Percentiles rank a stretch among this genome's conserved stretches.
Conservation (phyloP, 2,888 invertebrate species). For the Buathra laborator region DNA sequence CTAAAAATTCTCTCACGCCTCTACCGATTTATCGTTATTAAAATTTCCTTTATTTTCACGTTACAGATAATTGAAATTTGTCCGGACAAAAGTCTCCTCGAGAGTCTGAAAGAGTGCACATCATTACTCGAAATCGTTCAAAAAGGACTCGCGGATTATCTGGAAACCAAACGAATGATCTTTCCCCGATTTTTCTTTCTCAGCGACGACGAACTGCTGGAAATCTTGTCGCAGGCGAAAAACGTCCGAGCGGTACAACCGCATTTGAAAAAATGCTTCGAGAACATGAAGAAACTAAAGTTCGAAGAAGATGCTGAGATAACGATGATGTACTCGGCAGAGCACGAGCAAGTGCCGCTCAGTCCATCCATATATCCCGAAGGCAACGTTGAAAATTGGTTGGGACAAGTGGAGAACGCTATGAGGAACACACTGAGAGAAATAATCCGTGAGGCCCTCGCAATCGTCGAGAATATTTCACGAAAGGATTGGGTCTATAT, state of each 20-base stretch:
- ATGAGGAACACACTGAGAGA: slow-evolving; percentile 88
- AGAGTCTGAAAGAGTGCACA: slow-evolving; percentile 90
- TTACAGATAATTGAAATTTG: slow-evolving; percentile 88
- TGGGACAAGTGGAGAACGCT: slow-evolving; percentile 89
- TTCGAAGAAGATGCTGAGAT: slow-evolving; percentile 91
- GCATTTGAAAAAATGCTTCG: slow-evolving; percentile 94
- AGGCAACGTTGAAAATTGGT: slow-evolving; percentile 92
- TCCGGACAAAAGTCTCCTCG: slow-evolving; percentile 89
- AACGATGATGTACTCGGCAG: slow-evolving; percentile 91
- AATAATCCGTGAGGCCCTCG: slow-evolving; percentile 84
- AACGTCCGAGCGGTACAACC: slow-evolving; percentile 93
- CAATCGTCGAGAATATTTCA: slow-evolving; percentile 83
- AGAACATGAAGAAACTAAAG: slow-evolving; percentile 90
- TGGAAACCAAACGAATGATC: slow-evolving; percentile 91
- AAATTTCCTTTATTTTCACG: not conserved
- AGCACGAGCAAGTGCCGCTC: slow-evolving; percentile 91
- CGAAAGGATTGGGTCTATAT: slow-evolving; percentile 90
- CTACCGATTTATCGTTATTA: not conserved
- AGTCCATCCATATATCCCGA: slow-evolving; percentile 89
- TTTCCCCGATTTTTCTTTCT: slow-evolving; percentile 94
- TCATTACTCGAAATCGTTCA: slow-evolving; percentile 90
- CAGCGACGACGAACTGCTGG: slow-evolving; percentile 93
- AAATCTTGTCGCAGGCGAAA: slow-evolving; percentile 92
- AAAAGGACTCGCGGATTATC: slow-evolving; percentile 91
- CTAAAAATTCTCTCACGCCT: slow-evolving; percentile 9